Percentiles rank a stretch among this genome's conserved stretches.
Evolutionary conservation across 2,113 vertebrate species (phyloP).

Genomic region (Leptosomus discolor): DNA sequence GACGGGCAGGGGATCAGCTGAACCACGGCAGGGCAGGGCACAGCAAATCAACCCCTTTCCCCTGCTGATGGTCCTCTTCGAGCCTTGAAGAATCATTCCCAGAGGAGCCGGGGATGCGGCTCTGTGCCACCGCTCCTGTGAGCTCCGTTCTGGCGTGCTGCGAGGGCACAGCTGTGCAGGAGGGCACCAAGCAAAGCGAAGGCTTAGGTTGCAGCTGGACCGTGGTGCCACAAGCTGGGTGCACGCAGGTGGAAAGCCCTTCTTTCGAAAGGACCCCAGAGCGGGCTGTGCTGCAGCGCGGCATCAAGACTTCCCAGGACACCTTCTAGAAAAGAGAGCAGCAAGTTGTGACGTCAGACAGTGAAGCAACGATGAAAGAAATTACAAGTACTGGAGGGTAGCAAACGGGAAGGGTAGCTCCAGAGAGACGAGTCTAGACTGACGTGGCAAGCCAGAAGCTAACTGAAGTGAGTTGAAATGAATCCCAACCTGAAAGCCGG

Average conservation of each 20-base stretch:
- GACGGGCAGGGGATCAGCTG: background rate
- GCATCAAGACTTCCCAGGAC: background rate
- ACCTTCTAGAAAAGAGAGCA: background rate
- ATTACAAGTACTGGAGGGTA: background rate
- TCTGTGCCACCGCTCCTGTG: background rate
- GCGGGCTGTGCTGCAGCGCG: background rate
- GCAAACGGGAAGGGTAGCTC: background rate
- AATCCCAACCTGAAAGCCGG: background rate
- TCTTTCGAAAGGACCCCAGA: background rate
- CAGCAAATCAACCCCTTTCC: background rate
- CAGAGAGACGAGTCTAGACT: background rate
- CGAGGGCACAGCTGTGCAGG: background rate
- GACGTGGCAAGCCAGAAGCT: background rate
- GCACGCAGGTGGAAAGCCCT: background rate
- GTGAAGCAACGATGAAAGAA: background rate
- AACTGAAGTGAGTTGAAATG: background rate
- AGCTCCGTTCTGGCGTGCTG: background rate
- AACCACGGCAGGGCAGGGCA: background rate
- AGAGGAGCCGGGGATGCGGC: background rate
- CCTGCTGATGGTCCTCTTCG: fast-evolving
- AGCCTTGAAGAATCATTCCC: background rate
- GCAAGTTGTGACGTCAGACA: background rate
- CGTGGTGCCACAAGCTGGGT: background rate
- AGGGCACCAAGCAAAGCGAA: background rate
- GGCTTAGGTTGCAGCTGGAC: background rate